A percentile compares a stretch with the other conserved stretches of the same genome.
Evolutionary conservation across 2,113 vertebrate genomes (phyloP).

Genomic region (Himantopus leucocephalus): DNA sequence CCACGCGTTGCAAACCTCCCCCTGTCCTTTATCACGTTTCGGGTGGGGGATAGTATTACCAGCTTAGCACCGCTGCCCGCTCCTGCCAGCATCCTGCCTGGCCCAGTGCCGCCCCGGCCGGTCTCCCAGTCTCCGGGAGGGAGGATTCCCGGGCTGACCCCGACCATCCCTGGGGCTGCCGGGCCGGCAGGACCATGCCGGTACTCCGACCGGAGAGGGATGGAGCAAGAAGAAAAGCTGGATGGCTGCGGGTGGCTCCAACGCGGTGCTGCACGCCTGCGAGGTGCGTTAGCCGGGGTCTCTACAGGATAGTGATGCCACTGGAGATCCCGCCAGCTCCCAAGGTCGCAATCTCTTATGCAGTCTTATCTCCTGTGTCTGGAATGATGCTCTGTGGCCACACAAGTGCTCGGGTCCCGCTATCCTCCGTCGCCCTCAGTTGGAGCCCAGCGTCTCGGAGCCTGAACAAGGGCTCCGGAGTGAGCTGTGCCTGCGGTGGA

Average conservation of each 20-base stretch:
- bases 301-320: neutral
- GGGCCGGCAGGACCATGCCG: fast-evolving
- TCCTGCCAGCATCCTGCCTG: constrained; percentile 54
- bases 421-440: neutral
- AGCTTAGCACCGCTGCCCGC: neutral
- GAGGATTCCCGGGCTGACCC: neutral
- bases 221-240: neutral
- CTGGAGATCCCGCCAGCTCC: neutral
- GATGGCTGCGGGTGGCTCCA: fast-evolving
- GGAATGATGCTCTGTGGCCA: neutral
- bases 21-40: neutral
- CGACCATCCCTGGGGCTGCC: neutral
- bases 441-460: neutral
- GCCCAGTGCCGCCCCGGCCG: fast-evolving
- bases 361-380: neutral
- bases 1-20: neutral
- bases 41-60: neutral
- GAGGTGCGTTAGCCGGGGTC: fast-evolving
- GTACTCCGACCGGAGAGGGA: neutral
- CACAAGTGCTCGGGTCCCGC: fast-evolving
- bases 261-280: neutral
- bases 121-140: neutral
- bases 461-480: neutral
- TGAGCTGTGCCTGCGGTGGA: fast-evolving
- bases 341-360: fast-evolving